A percentile compares a stretch with the other conserved stretches of the same genome.
Conservation (phyloP, 2,113 vertebrate species). For the Nematolebias whitei region DNA sequence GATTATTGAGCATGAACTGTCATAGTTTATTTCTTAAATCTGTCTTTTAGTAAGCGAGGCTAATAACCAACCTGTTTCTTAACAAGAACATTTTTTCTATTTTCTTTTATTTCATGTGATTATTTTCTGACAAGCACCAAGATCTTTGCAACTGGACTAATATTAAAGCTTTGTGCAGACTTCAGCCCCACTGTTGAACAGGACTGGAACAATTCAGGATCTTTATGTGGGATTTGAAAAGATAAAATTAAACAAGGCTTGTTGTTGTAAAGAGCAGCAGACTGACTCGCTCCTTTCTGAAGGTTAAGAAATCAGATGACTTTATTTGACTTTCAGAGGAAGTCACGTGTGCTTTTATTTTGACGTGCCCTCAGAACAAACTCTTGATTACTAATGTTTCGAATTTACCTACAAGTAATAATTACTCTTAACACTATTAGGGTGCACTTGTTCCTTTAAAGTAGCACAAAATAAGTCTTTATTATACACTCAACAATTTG, state of each 20-base stretch:
- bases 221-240: conserved; percentile 26
- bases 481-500: no score
- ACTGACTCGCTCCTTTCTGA: conserved; percentile 14
- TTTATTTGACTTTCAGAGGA: conserved; percentile 55
- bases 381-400: conserved; percentile 41
- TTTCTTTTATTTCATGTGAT: no score
- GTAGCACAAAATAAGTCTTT: no score
- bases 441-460: no score
- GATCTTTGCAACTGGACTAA: no score
- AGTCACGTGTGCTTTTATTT: conserved; percentile 51
- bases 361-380: conserved; percentile 51
- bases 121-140: no score
- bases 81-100: no score
- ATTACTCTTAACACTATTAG: neutral
- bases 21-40: no score
- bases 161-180: no score
- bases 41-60: no score
- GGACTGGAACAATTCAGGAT: conserved; percentile 4
- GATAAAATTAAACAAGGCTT: conserved; percentile 18
- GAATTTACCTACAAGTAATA: conserved; percentile 58
- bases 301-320: conserved; percentile 57
- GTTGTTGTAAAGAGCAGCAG: conserved; percentile 29
- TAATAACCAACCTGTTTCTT: no score
- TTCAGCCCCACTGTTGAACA: neutral
- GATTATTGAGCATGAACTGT: no score